phyloP scores from a whole-genome alignment of 2,888 invertebrate genomes.

The Agonopterix heracliana region DNA sequence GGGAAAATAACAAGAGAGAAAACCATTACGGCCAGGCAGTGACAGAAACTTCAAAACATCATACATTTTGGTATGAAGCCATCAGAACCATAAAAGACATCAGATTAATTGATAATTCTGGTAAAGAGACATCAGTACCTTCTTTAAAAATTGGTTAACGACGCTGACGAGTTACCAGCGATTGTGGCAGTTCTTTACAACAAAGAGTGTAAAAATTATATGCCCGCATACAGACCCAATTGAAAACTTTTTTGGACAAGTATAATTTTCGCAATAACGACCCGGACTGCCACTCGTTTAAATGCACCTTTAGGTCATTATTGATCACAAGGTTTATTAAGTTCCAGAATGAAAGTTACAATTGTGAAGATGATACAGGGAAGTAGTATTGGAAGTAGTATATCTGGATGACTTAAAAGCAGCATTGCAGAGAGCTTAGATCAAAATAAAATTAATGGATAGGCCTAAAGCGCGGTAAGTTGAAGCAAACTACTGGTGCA shows the following conservation, averaged over 20 bases:
- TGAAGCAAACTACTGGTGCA: too few relatives aligned
- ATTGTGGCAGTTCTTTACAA: conserved; percentile 9
- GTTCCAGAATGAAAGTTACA: conserved; percentile 13
- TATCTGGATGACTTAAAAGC: too few relatives aligned
- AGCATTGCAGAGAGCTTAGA: too few relatives aligned
- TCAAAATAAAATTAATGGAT: too few relatives aligned
- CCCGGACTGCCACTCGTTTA: conserved; percentile 20
- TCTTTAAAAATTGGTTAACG: conserved; percentile 12
- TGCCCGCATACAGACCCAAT: conserved; percentile 13
- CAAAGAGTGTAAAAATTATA: conserved; percentile 9
- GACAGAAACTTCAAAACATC: conserved; percentile 4
- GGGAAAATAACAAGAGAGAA: conserved; percentile 8
- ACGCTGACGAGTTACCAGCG: conserved; percentile 13
- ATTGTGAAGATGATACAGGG: conserved; percentile 18
- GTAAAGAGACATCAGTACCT: conserved; percentile 11
- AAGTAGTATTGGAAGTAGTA: too few relatives aligned
- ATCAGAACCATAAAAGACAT: conserved; percentile 7
- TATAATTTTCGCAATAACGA: conserved; percentile 24
- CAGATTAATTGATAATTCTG: conserved; percentile 8
- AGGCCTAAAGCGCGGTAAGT: too few relatives aligned
- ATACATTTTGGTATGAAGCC: conserved; percentile 9
- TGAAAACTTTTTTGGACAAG: conserved; percentile 22
- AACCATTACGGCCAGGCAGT: conserved; percentile 7
- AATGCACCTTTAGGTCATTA: conserved; percentile 18
- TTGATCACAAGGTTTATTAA: conserved; percentile 20